A percentile compares a stretch with the other conserved stretches of the same genome.
These are phyloP conservation scores for Chaenodraco wilsoni DNA, from an alignment of 2,797 vertebrate genomes.

Conservation along the genomic window DNA sequence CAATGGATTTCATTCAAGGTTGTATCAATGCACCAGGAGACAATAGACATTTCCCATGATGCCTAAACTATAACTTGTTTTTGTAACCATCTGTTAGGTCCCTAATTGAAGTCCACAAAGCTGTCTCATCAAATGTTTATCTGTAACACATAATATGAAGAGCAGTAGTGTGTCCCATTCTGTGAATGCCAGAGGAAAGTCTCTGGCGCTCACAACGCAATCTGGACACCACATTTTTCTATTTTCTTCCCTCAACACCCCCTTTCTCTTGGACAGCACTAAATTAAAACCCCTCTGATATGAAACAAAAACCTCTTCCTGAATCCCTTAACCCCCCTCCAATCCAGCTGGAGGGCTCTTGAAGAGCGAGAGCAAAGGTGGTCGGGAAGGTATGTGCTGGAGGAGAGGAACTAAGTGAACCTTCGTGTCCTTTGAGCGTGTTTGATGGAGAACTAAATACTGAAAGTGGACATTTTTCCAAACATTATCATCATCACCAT, in stretches of 20 bases:
- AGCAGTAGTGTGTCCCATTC: constrained; percentile 25
- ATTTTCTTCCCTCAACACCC: constrained; percentile 35
- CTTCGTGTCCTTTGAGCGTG: constrained; percentile 14
- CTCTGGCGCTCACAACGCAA: constrained; percentile 40
- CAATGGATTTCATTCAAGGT: constrained; percentile 10
- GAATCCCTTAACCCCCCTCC: constrained; percentile 50
- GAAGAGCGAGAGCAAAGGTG: constrained; percentile 35
- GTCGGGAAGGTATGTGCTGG: constrained; percentile 20
- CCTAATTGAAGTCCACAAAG: constrained; percentile 28
- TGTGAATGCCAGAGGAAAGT: constrained; percentile 37
- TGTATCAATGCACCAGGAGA: constrained; percentile 4
- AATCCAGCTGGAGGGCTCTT: constrained; percentile 50
- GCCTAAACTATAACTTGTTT: constrained; percentile 21
- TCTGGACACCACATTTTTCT: constrained; percentile 71
- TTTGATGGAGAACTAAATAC: constrained; percentile 22
- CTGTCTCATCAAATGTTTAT: constrained; percentile 46
- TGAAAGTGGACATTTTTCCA: constrained; percentile 15
- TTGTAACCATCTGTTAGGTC: constrained; percentile 23
- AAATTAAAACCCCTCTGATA: constrained; percentile 63
- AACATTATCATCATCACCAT: constrained; percentile 26
- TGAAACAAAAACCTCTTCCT: constrained; percentile 59
- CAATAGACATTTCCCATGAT: constrained; percentile 21
- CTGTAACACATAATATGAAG: constrained; percentile 48
- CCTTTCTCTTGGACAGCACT: constrained; percentile 40
- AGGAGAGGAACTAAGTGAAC: constrained; percentile 28